Base-by-base conservation (phyloP, 2,888 invertebrate genomes). In the Drosophila peninsularis region DNA sequence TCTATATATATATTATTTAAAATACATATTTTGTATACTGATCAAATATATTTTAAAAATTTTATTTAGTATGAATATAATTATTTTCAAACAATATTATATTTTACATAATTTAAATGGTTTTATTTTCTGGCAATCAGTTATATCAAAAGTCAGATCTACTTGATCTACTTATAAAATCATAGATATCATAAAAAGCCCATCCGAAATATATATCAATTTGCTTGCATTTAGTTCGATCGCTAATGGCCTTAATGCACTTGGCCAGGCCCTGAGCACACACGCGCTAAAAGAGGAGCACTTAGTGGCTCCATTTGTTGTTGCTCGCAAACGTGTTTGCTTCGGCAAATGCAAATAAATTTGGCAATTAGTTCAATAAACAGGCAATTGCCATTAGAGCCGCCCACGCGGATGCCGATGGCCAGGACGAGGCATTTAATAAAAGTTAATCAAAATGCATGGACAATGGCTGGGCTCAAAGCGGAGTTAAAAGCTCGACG, bases 401-500 rank as follows among this genome's bases (percentile, higher is more conserved):
- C 11, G 13, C 34, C 27, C 14, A 17, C 13, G n/a, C 21, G 9
- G 14, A 30, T 30, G 10, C 4, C 11, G 5, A 41, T 21, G 14
- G 2, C 7, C 6, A 13, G 13, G 42, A 3, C 42, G 24, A 24
- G 27, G 63, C 54, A 32, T 27, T 53, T 62, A 61, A 71, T 71
- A 71, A 75, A 77, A 75, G 65, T 79, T 77, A 71, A 77, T 77
- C 76, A 75, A 77, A 71, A 79, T 79, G 80, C 80, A 79, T 58
- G 75, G 61, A 32, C 70, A 54, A 75, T 75, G 62, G 64, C 61
- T 49, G 63, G 58, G 62, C 69, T 68, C 64, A 75, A 66, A 78
- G 42, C 10, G 56, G 78, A 57, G 79, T 75, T 74, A 75, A 75
- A 69, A 68, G 79, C 75, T 63, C 54, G 68, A 56, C 67, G 60